A percentile compares a stretch with the other conserved stretches of the same genome.
Evolutionary conservation across 1,140 invertebrate genomes (phyloP).

Genomic region (Heliconius hermathena): DNA sequence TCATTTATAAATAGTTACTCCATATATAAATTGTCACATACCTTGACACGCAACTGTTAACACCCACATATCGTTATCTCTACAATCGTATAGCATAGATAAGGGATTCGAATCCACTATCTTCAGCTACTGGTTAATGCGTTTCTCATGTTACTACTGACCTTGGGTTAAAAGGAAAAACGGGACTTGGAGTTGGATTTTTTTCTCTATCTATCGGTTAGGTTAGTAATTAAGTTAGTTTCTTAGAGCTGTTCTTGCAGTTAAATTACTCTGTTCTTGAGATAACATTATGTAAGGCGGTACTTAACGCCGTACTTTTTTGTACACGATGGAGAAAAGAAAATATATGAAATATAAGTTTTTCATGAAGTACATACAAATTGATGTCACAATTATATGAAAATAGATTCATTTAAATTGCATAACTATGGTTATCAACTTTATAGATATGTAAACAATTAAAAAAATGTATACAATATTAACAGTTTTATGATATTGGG

Average conservation of each 20-base stretch:
- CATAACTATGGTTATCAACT: too few relatives aligned
- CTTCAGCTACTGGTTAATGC: slow-evolving; percentile 4
- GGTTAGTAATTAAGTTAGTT: background rate
- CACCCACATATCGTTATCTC: background rate
- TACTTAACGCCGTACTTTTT: background rate
- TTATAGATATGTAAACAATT: too few relatives aligned
- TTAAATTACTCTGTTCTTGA: too few relatives aligned
- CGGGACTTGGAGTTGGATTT: background rate
- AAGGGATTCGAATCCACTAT: slow-evolving; percentile 8
- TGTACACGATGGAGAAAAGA: background rate
- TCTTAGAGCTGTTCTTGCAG: background rate
- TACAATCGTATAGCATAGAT: slow-evolving; percentile 1
- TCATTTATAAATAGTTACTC: background rate
- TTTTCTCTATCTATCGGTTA: background rate
- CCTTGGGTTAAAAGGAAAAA: slow-evolving; percentile 14
- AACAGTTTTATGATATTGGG: too few relatives aligned
- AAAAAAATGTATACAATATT: too few relatives aligned
- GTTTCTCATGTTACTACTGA: background rate
- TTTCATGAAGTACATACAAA: too few relatives aligned
- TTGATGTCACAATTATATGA: too few relatives aligned
- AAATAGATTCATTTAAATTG: too few relatives aligned
- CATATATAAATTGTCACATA: background rate
- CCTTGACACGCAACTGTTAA: slow-evolving; percentile 5
- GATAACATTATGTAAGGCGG: background rate
- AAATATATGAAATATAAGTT: background rate